A percentile compares a stretch with the other conserved stretches of the same genome.
phyloP scores from a whole-genome alignment of 2,113 vertebrate species.

The Chamaetylas fuelleborni region DNA sequence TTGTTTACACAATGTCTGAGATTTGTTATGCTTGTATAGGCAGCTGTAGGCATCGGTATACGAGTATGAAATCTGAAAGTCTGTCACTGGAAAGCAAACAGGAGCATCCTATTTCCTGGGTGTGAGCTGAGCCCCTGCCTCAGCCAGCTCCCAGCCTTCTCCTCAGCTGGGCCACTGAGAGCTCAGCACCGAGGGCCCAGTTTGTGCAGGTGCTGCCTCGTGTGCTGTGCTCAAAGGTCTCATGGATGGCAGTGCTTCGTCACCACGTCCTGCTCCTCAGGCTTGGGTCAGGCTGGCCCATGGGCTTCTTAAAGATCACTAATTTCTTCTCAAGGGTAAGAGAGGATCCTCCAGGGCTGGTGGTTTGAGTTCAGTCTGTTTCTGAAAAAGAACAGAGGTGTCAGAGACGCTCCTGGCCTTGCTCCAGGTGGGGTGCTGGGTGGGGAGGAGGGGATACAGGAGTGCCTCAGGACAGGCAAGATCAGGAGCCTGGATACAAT shows the following conservation, averaged over 20 bases:
- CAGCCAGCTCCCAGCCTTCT: neutral
- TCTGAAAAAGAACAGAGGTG: slow-evolving; percentile 70
- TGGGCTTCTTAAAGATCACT: slow-evolving; percentile 12
- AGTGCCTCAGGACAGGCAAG: neutral
- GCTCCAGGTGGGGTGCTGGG: neutral
- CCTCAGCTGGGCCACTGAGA: neutral
- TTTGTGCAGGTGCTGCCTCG: neutral
- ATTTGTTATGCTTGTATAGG: slow-evolving; percentile 64
- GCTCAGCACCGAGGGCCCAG: neutral
- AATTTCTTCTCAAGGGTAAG: slow-evolving; percentile 45
- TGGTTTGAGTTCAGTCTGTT: slow-evolving; percentile 67
- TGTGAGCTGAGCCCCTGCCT: neutral
- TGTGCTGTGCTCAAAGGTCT: slow-evolving; percentile 42
- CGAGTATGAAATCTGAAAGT: slow-evolving; percentile 69
- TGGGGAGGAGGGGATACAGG: neutral
- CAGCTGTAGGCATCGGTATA: slow-evolving; percentile 64
- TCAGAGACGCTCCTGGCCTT: neutral
- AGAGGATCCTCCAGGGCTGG: slow-evolving; percentile 45
- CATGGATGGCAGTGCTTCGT: slow-evolving; percentile 9
- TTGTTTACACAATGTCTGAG: slow-evolving; percentile 60
- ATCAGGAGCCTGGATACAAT: neutral
- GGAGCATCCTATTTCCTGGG: slow-evolving; percentile 45
- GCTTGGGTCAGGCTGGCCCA: slow-evolving; percentile 2
- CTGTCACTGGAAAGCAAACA: slow-evolving; percentile 68
- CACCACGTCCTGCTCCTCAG: slow-evolving; percentile 33